Evolutionary conservation across 2,797 vertebrate species (phyloP), one percentile per base, ranked within the genome.

Genomic region (Ataeniobius toweri): DNA sequence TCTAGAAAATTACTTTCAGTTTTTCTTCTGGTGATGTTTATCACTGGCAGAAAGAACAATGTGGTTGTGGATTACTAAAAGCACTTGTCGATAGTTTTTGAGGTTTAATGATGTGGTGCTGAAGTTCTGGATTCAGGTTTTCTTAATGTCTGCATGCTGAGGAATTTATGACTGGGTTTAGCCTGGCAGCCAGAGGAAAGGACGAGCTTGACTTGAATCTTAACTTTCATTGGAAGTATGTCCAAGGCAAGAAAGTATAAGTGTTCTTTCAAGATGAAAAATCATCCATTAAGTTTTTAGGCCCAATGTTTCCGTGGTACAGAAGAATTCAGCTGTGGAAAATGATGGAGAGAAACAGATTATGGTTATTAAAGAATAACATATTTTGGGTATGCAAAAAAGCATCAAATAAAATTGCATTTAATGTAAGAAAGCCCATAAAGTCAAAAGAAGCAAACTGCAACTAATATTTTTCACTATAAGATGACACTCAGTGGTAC

Each of bases 121-220:
- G 68, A 10, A 73, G 77, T 10, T 74, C 80, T 73, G 61, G 44
- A 81, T 51, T 83, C 48, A 71, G 51, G 65, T 85, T 75, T 48
- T 85, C 88, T 89, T 85, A 83, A 87, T 44, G 80, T 79, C 89
- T 81, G 80, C 86, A 90, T 88, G 87, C 88, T 85, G 81, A 88
- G 77, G 84, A 76, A 86, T 82, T 88, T 39, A 4, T 71, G 79
- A 74, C 59, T 79, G 59, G 61, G 76, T 85, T 80, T 53, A 83
- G 83, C 80, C 81, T 79, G 39, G 71, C 58, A 22, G 82, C 71
- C 63, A 69, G 72, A 74, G 73, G 59, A 71, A 81, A 63, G 55
- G 76, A 44, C 59, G 46, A 61, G 41, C 71, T 55, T 69, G 16
- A 56, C 76, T 36, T 39, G 69, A 75, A 0, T 53, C 53, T 44